Evolutionary conservation across 2,797 vertebrate genomes (phyloP).

Genomic region (Neosilurus mollespiculum): DNA sequence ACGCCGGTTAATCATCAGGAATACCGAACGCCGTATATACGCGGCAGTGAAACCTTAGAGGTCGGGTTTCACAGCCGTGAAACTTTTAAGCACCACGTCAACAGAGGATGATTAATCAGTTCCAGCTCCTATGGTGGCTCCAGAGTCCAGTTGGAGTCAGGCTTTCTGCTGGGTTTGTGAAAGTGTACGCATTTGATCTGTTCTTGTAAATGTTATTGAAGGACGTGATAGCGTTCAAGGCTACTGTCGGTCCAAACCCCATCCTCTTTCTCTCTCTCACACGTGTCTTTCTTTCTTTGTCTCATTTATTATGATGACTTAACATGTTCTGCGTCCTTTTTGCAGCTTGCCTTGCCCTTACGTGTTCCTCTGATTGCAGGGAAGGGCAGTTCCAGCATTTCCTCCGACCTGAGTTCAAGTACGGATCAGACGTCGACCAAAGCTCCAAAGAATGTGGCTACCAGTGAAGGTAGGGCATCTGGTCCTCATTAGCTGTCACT

Average conservation of each 20-base stretch:
- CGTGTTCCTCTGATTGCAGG: slow-evolving; percentile 70
- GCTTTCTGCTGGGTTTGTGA: slow-evolving; percentile 29
- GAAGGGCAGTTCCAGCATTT: slow-evolving; percentile 93
- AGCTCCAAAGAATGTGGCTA: slow-evolving; percentile 86
- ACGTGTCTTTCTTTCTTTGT: not conserved
- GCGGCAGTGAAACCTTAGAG: not conserved
- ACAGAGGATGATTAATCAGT: slow-evolving; percentile 24
- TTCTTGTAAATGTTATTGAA: not conserved
- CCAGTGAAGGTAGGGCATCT: slow-evolving; percentile 86
- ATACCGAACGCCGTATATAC: not conserved
- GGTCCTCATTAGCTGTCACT: slow-evolving; percentile 65
- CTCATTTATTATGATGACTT: slow-evolving; percentile 17
- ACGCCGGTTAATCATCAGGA: not conserved
- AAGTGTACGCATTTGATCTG: not conserved
- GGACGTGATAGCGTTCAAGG: not conserved
- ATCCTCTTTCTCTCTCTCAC: not conserved
- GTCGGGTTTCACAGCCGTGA: slow-evolving; percentile 12
- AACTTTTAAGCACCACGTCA: slow-evolving; percentile 5
- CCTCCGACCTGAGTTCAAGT: slow-evolving; percentile 91
- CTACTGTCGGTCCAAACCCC: not conserved
- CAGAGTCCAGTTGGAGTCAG: not conserved
- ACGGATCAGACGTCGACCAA: slow-evolving; percentile 88
- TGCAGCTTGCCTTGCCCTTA: slow-evolving; percentile 44
- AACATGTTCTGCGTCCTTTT: slow-evolving; percentile 7
- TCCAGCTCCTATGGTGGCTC: not conserved